Base-by-base conservation (phyloP, 2,797 vertebrate species). In the Arrhamphus sclerolepis region DNA sequence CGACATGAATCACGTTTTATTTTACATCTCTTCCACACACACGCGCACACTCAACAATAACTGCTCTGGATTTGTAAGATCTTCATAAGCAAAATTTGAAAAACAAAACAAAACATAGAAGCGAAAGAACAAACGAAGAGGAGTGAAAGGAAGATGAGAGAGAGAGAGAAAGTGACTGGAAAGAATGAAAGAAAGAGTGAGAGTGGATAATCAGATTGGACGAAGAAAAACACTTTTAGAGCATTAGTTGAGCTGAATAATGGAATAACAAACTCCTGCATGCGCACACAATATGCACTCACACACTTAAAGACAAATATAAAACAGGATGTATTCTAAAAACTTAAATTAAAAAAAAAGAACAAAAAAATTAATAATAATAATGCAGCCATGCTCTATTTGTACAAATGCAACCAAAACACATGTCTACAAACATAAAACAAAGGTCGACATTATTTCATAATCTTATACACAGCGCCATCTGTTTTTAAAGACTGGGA, bases 191-290 rank as follows among this genome's bases (percentile, higher is more conserved):
- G 24, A 40, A 26, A 6, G 56, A 77, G 57, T 49, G 47, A 65
- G 56, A 58, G 41, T 5, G 55, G 54, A 70, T 75, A 77, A 86
- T 82, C 67, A 85, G 91, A 92, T 59, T 88, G 89, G 90, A 90
- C 84, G 83, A 80, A 88, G 72, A 65, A 89, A 34, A 92, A 83
- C 88, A 74, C 56, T 68, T 53, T 72, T 86, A 79, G 64, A 89
- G 89, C 93, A 88, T 93, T 88, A 89, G 91, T 89, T 78, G 72
- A 84, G 81, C 85, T 84, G 74, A 85, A 91, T 85, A 85, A 86
- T 92, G 90, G 81, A 87, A 82, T 82, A 87, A 79, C 81, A 63
- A 82, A 69, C 59, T 70, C 49, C 48, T 41, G 19, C 47, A 54
- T 26, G 57, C 51, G 54, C 48, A 64, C 46, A 18, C 16, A 16